Evolutionary conservation across 2,888 invertebrate genomes (phyloP).

Genomic region (Nasonia oneida): DNA sequence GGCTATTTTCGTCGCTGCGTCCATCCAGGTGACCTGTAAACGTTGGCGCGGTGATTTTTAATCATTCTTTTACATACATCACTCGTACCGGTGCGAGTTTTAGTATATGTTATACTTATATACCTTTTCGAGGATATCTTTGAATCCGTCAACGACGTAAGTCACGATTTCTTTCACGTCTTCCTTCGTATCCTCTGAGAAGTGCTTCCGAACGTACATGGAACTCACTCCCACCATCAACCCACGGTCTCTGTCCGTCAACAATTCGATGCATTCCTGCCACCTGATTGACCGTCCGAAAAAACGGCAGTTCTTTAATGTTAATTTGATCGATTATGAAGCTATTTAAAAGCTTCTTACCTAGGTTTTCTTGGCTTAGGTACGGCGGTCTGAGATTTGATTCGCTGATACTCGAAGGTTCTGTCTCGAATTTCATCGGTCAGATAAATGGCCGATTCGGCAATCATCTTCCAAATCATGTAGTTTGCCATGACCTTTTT

Average conservation of each 20-base stretch:
- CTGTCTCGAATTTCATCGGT: neutral
- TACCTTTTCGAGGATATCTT: neutral
- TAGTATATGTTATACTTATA: neutral
- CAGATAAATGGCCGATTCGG: neutral
- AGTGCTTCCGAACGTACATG: conserved; percentile 6
- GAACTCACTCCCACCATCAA: neutral
- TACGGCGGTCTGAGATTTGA: neutral
- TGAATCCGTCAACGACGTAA: neutral
- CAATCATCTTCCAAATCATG: conserved; percentile 88
- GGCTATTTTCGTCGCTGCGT: neutral
- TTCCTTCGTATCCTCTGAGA: neutral
- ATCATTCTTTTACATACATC: neutral
- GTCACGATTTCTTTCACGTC: neutral
- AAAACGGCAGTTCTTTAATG: neutral
- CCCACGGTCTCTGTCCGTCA: neutral
- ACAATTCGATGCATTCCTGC: neutral
- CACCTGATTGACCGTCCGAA: neutral
- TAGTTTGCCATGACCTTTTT: conserved; percentile 91
- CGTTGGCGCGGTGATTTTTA: neutral
- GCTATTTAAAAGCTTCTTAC: neutral
- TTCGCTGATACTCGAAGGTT: neutral
- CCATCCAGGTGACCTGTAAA: conserved; percentile 31
- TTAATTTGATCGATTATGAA: neutral
- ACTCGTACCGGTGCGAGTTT: neutral
- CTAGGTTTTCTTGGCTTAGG: neutral